Conservation (phyloP, 1,140 invertebrate genomes). For the Apis mellifera region Amel_HAv3.1 CM009935.2:7771501-7772000, state of each 20-base stretch:
- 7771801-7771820: conserved; percentile 15
- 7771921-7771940: conserved; percentile 29
- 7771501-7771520: background rate
- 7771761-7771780: background rate
- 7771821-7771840: conserved; percentile 47
- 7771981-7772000: background rate
- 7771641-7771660: conserved; percentile 25
- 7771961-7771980: background rate
- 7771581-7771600: conserved; percentile 27
- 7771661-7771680: conserved; percentile 26
- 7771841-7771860: conserved; percentile 55
- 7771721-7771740: conserved; percentile 24
- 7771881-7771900: conserved; percentile 26
- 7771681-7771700: background rate
- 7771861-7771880: conserved; percentile 17
- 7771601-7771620: conserved; percentile 13
- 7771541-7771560: conserved; percentile 24
- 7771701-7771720: background rate
- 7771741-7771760: background rate
- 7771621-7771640: conserved; percentile 38
- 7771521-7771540: background rate
- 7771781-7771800: conserved; percentile 40
- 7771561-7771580: background rate
- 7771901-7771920: background rate
- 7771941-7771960: background rate